Conservation (phyloP, 2,888 invertebrate genomes). For the Caprella mutica region DNA sequence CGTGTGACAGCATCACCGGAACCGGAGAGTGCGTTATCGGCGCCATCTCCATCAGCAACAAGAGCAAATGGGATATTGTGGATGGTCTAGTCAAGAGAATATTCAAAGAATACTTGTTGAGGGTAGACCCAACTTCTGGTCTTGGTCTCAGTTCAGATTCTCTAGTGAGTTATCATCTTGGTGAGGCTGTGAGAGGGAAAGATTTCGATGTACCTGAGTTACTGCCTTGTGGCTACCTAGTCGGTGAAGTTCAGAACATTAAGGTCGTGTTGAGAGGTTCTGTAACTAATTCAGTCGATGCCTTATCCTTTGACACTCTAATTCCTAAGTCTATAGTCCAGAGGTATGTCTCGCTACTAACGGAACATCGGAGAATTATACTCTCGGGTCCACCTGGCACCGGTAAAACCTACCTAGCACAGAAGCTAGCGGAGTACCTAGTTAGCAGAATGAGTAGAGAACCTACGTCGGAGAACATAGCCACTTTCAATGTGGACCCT, state of each 20-base stretch:
- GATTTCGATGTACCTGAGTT: constrained; percentile 61
- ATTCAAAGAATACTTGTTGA: constrained; percentile 85
- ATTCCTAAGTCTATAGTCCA: constrained; percentile 94
- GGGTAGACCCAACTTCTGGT: constrained; percentile 84
- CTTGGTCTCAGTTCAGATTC: constrained; percentile 72
- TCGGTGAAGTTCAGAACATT: constrained; percentile 53
- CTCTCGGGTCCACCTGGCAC: constrained; percentile 94
- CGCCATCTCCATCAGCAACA: constrained; percentile 76
- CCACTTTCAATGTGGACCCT: constrained; percentile 89
- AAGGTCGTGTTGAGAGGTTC: constrained; percentile 49
- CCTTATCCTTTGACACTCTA: constrained; percentile 86
- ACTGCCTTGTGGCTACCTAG: constrained; percentile 83
- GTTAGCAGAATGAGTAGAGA: constrained; percentile 40
- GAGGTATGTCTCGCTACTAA: constrained; percentile 74
- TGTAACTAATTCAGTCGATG: constrained; percentile 67
- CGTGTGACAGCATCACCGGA: constrained; percentile 17
- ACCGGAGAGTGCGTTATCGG: constrained; percentile 64
- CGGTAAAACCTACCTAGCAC: constrained; percentile 90
- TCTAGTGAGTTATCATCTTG: constrained; percentile 84
- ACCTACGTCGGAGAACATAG: constrained; percentile 58
- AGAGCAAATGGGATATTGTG: constrained; percentile 88
- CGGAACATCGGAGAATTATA: constrained; percentile 85
- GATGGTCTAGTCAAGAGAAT: constrained; percentile 82
- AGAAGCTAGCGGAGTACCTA: constrained; percentile 86
- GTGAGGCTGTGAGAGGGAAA: constrained; percentile 50